Conservation (phyloP, 2,113 vertebrate species). For the Excalfactoria chinensis region DNA sequence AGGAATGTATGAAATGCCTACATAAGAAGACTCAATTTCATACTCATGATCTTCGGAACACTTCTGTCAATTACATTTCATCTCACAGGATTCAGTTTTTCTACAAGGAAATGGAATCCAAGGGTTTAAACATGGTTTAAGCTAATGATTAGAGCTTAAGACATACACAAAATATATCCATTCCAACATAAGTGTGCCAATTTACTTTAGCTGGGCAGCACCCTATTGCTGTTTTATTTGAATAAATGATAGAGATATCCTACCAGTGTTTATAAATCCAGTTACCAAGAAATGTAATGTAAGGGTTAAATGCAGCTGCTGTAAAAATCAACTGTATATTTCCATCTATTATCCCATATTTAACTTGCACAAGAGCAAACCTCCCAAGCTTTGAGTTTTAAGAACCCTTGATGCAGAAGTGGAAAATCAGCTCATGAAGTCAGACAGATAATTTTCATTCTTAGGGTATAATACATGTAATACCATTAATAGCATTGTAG, state of each 20-base stretch:
- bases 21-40: neutral
- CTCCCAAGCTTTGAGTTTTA: neutral
- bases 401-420: slow-evolving; percentile 11
- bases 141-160: neutral
- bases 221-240: neutral
- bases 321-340: neutral
- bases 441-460: slow-evolving; percentile 20
- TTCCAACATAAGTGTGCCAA: neutral
- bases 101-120: neutral
- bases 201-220: neutral
- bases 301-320: neutral
- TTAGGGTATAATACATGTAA: neutral
- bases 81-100: neutral
- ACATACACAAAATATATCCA: neutral
- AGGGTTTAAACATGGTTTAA: neutral
- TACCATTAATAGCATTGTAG: slow-evolving; percentile 1
- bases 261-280: neutral
- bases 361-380: neutral
- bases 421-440: slow-evolving; percentile 24
- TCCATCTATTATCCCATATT: neutral
- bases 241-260: neutral
- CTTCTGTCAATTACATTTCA: neutral
- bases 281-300: neutral
- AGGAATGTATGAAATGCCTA: neutral
- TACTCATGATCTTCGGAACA: neutral